Conservation (phyloP, 2,113 vertebrate genomes). For the Balaeniceps rex region DNA sequence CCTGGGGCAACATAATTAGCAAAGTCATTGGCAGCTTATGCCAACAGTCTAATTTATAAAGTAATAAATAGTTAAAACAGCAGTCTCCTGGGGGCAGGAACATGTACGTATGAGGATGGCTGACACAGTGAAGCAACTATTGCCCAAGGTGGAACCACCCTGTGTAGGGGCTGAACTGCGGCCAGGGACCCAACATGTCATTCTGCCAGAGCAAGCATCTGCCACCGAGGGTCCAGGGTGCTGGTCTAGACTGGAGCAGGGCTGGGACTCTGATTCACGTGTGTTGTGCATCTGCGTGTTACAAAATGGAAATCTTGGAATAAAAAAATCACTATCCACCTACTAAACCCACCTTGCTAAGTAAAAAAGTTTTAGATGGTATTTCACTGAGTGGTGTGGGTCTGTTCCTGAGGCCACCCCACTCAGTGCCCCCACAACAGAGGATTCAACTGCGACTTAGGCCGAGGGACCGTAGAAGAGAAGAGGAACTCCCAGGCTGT, state of each 20-base stretch:
- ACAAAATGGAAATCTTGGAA: background rate
- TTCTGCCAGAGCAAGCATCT: background rate
- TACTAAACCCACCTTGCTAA: background rate
- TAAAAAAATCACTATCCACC: background rate
- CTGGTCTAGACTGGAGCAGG: background rate
- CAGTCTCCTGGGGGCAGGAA: background rate
- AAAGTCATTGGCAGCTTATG: conserved; percentile 59
- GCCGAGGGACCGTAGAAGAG: background rate
- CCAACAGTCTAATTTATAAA: conserved; percentile 55
- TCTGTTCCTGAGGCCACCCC: background rate
- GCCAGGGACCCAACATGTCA: background rate
- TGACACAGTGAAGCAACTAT: background rate
- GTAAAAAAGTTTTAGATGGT: background rate
- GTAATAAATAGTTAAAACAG: conserved; percentile 63
- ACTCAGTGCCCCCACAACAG: background rate
- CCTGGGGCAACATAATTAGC: conserved; percentile 49
- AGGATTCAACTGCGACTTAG: background rate
- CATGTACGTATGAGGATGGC: fast-evolving
- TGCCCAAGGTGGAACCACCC: background rate
- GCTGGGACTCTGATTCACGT: background rate
- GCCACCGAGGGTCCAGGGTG: fast-evolving
- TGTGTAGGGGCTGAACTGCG: background rate
- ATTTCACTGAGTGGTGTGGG: fast-evolving
- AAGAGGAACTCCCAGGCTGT: background rate
- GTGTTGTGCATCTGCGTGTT: fast-evolving